These are phyloP conservation scores for Mercenaria mercenaria DNA, from an alignment of 1,140 invertebrate species.

Conservation along the genomic window DNA sequence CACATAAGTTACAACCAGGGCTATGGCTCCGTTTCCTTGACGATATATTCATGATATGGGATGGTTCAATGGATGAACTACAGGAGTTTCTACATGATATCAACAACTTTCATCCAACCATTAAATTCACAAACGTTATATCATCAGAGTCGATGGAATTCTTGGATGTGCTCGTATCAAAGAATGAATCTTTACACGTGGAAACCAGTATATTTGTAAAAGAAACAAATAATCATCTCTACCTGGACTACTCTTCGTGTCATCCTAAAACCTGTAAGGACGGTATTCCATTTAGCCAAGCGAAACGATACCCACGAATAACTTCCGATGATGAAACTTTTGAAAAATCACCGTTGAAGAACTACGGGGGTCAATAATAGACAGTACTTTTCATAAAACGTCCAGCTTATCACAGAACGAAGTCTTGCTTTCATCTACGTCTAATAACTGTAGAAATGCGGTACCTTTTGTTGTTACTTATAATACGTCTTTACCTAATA, in stretches of 20 bases:
- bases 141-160: not conserved
- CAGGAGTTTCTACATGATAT: not conserved
- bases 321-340: constrained; percentile 14
- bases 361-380: not conserved
- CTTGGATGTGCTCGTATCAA: not conserved
- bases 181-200: not conserved
- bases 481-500: constrained; percentile 1
- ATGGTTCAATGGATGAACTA: constrained; percentile 22
- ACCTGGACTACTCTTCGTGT: constrained; percentile 3
- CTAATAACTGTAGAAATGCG: not conserved
- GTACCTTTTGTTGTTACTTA: not conserved
- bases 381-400: not conserved
- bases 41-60: constrained; percentile 36
- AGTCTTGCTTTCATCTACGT: not conserved
- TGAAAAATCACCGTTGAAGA: not conserved
- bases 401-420: not conserved
- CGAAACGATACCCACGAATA: constrained; percentile 5
- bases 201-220: not conserved
- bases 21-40: constrained; percentile 46
- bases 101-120: not conserved
- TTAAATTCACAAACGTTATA: constrained; percentile 12
- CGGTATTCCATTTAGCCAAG: not conserved
- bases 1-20: not conserved
- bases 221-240: not conserved
- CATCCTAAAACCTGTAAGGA: not conserved